Base-by-base conservation (phyloP, 2,888 invertebrate species). In the Cylloceria caligata region DNA sequence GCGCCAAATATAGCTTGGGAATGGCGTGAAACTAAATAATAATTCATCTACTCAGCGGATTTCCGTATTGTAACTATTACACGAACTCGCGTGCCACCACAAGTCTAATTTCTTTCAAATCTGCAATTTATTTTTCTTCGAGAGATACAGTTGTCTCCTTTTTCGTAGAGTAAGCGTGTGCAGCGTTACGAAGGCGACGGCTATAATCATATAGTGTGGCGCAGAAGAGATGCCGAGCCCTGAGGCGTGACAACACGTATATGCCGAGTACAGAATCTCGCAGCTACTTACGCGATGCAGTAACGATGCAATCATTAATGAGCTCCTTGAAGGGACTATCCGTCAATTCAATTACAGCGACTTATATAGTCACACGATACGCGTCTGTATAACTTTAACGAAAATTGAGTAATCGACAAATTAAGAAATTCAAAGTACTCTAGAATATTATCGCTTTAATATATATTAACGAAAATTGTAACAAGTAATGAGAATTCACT, bases 231-330 rank as follows among this genome's bases (percentile, higher is more conserved):
- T 84, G 84, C 52, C 86, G 83, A 84, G 84, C 86, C 87, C 84
- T 80, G 86, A 89, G 87, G 88, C 89, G 86, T 88, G 89, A 89
- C 88, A 89, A 87, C 86, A 85, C 86, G 87, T 88, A 87, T 87
- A 2, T 52, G 5, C 24, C 86, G 87, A 86, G 85, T 85, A 85
- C 86, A 87, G 87, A 88, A 57, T n/a, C 16, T 19, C n/a, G 34
- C 34, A 34, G 57, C 57, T n/a, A 57, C 57, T 57, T 27, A n/a
- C n/a, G 30, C 30, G 13, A 3, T 19, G 57, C n/a, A 30, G n/a
- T 57, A 34, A 7, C 57, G 57, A 34, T 57, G n/a, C 34, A 16
- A 57, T 34, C 57, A 16, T 57, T 16, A 16, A 57, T 57, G 57
- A 30, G 57, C 57, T 30, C 16, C 34, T 57, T 1, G 30, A 9